phyloP scores from a whole-genome alignment of 1,140 invertebrate species.

The Neocloeon triangulifer region DNA sequence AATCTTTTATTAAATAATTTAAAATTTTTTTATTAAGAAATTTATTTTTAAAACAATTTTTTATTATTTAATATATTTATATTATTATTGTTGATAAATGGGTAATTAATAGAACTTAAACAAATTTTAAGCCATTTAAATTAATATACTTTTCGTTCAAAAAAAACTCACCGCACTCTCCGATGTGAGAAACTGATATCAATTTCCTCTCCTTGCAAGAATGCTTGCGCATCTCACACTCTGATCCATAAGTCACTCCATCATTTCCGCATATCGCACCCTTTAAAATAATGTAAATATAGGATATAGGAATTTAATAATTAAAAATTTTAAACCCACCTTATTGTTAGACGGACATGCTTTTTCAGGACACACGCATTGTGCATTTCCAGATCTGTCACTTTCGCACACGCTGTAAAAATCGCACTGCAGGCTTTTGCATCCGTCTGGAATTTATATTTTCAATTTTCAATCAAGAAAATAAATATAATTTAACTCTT shows the following conservation, averaged over 20 bases:
- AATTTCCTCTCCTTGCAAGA: slow-evolving; percentile 39
- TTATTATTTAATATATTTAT: no score
- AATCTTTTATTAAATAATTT: no score
- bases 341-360: no score
- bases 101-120: no score
- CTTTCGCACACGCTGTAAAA: slow-evolving; percentile 49
- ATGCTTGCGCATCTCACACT: slow-evolving; percentile 39
- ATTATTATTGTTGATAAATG: no score
- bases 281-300: no score
- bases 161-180: slow-evolving; percentile 65
- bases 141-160: no score
- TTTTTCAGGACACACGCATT: slow-evolving; percentile 56
- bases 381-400: slow-evolving; percentile 56
- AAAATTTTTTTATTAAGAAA: no score
- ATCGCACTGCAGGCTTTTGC: slow-evolving; percentile 3
- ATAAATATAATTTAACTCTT: background rate
- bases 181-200: slow-evolving; percentile 46
- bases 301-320: no score
- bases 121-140: no score
- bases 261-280: slow-evolving; percentile 51
- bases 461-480: slow-evolving; percentile 1
- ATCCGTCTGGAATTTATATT: background rate
- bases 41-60: no score
- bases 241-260: slow-evolving; percentile 46
- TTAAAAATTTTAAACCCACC: no score